Evolutionary conservation across 1,140 invertebrate species (phyloP).

Genomic region (Neelides sp.): DNA sequence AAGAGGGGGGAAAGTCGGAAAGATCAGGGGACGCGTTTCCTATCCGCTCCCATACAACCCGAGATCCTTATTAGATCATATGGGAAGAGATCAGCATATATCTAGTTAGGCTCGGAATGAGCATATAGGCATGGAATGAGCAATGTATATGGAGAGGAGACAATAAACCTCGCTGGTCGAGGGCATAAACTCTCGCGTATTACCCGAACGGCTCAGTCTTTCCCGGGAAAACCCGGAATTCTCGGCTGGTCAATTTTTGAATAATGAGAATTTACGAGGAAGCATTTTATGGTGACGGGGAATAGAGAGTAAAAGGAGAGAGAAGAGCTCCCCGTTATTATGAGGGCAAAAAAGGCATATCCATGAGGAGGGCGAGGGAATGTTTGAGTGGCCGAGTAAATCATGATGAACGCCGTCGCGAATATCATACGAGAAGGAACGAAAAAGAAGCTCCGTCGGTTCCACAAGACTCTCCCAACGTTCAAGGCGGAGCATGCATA

Average conservation of each 20-base stretch:
- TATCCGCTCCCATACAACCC: not conserved
- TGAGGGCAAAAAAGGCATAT: constrained; percentile 3
- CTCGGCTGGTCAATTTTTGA: constrained; percentile 30
- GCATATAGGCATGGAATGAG: not conserved
- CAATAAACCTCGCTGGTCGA: too few species aligned
- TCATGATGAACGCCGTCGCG: constrained; percentile 30
- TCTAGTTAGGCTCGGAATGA: constrained; percentile 1
- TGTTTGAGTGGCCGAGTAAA: constrained; percentile 29
- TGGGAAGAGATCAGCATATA: constrained; percentile 5
- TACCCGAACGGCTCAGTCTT: not conserved
- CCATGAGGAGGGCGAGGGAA: not conserved
- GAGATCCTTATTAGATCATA: too few species aligned
- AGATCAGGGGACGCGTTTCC: not conserved
- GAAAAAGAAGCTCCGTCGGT: not conserved
- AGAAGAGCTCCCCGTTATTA: constrained; percentile 1
- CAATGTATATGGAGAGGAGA: not conserved
- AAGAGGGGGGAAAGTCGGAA: constrained; percentile 2
- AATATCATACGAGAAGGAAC: constrained; percentile 19
- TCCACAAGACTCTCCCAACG: too few species aligned
- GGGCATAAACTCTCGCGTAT: too few species aligned
- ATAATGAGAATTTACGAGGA: constrained; percentile 31
- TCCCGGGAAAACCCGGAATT: constrained; percentile 12
- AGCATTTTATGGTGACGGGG: constrained; percentile 26
- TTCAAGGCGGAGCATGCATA: too few species aligned
- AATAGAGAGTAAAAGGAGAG: constrained; percentile 16